A percentile compares a stretch with the other conserved stretches of the same genome.
Conservation (phyloP, 2,797 vertebrate species). For the Hemitrygon akajei region DNA sequence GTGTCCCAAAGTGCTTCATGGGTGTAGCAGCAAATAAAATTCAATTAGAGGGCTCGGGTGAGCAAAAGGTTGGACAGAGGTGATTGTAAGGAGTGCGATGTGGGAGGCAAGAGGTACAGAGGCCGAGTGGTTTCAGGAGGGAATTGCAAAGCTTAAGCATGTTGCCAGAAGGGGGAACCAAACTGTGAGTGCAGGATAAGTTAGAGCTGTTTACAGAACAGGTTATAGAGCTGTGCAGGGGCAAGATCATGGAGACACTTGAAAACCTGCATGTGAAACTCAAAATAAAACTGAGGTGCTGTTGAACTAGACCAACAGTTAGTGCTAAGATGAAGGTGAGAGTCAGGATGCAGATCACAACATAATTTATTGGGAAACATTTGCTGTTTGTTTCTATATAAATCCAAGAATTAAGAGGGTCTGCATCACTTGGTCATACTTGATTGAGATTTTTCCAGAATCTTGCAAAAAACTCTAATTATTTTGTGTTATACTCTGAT, state of each 20-base stretch:
- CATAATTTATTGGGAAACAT: not conserved
- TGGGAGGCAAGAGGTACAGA: not conserved
- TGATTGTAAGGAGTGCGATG: not conserved
- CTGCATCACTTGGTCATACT: not conserved
- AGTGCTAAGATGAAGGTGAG: not conserved
- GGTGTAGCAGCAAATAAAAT: not conserved
- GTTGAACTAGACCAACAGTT: not conserved
- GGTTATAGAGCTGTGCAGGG: not conserved
- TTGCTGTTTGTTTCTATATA: not conserved
- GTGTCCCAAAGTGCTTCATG: not conserved
- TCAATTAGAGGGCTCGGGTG: not conserved
- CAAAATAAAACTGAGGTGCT: not conserved
- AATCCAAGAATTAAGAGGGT: not conserved
- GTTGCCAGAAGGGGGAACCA: not conserved
- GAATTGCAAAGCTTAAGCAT: not conserved
- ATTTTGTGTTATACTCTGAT: no score
- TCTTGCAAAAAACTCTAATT: no score
- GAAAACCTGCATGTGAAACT: not conserved
- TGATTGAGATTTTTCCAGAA: constrained; percentile 3
- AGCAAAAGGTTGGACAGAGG: not conserved
- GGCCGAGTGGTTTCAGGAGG: not conserved
- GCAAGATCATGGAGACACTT: not conserved
- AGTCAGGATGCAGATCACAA: not conserved
- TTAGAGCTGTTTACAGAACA: not conserved
- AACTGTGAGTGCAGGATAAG: not conserved